Evolutionary conservation across 1,140 invertebrate species (phyloP), one percentile per base, ranked within the genome.

Genomic region (Leptoteleia sp.): DNA sequence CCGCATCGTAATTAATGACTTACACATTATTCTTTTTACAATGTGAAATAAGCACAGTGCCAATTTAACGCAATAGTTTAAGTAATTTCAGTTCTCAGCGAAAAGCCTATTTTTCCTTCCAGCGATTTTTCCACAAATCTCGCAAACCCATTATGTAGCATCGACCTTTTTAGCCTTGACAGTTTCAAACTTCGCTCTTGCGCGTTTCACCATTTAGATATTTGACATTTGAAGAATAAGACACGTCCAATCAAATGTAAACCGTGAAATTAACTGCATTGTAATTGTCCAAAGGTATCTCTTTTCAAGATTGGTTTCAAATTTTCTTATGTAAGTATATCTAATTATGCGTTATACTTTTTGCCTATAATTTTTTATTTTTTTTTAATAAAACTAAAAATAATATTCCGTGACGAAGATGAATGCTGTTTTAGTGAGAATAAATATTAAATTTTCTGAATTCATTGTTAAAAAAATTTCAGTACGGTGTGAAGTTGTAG

Each of bases 1-100:
- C 65, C 75, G 65, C 59, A 71, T 77, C 65, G 50, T 77, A 71
- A 70, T 71, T 77, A 71, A 77, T 77, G 65, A 71, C 75, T 62
- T 70, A 70, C 64, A 61, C 72, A 68, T 67, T 76, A 68, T 68
- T 67, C 62, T 67, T 61, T 76, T 62, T 59, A 68, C 62, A 62
- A 76, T 68, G 62, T 16, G 72, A 68, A 76, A 68, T 61, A 65
- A 70, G 48, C 57, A 57, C 65, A 47, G 16, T 57, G 65, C 59
- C 50, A 71, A 77, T 77, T 70, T 65, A 65, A 77, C 52, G 65
- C 50, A 70, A 70, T 70, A 50, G 73, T 70, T 76, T 76, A 55
- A 40, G 55, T 76, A 54, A 68, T 76, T 54, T 62, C 48, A 68
- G 48, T 16, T 76, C 16, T 43, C 47, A 17, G 62, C 62, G 61